A percentile compares a stretch with the other conserved stretches of the same genome.
Evolutionary conservation across 2,797 vertebrate genomes (phyloP).

Genomic region (Brotula barbata): DNA sequence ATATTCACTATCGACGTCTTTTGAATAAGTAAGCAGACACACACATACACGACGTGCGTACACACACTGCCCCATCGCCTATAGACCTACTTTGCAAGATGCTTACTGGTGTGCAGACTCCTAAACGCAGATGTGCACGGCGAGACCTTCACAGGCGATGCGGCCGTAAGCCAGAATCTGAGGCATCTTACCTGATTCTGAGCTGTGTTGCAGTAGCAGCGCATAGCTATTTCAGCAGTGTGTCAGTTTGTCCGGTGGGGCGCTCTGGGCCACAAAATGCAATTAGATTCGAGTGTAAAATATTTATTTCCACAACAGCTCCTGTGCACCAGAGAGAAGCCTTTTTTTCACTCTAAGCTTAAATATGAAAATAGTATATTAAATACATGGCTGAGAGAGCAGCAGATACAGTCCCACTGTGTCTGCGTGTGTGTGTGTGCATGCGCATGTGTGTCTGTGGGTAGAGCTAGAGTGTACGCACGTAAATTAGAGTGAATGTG

Average conservation of each 20-base stretch:
- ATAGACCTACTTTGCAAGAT: conserved; percentile 32
- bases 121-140: conserved; percentile 32
- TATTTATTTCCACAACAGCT: conserved; percentile 79
- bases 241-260: conserved; percentile 74
- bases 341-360: conserved; percentile 59
- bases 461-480: neutral
- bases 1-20: conserved; percentile 24
- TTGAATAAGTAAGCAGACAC: conserved; percentile 37
- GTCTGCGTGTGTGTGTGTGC: conserved; percentile 22
- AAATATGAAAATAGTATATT: conserved; percentile 72
- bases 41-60: conserved; percentile 6
- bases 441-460: too few relatives aligned
- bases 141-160: conserved; percentile 22
- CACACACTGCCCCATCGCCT: conserved; percentile 26
- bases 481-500: conserved; percentile 34
- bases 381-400: conserved; percentile 63
- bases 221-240: conserved; percentile 66
- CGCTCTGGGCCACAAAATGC: conserved; percentile 77
- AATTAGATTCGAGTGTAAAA: conserved; percentile 77
- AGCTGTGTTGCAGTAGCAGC: conserved; percentile 6
- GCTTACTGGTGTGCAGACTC: conserved; percentile 10
- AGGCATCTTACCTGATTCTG: neutral
- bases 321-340: conserved; percentile 63
- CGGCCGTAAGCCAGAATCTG: conserved; percentile 29
- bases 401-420: conserved; percentile 56